phyloP scores from a whole-genome alignment of 1,140 invertebrate genomes.

The Drosophila sulfurigaster region DNA sequence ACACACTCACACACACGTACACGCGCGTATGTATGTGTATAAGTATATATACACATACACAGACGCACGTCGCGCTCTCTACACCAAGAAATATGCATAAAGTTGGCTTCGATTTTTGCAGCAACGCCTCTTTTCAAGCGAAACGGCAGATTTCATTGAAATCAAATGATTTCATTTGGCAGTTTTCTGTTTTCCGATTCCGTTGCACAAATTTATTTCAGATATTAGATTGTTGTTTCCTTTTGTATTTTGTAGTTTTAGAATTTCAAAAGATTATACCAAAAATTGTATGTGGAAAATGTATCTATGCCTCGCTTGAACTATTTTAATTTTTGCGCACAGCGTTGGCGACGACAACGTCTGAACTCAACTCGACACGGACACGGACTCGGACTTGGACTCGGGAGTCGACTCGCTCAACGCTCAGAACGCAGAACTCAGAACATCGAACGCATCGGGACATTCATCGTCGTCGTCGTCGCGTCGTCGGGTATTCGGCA shows the following conservation, averaged over 20 bases:
- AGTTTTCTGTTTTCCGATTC: constrained; percentile 10
- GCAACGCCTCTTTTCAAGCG: constrained; percentile 60
- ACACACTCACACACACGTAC: neutral
- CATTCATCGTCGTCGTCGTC: no score
- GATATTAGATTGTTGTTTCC: constrained; percentile 4
- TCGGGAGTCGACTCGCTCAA: constrained; percentile 40
- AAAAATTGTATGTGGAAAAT: constrained; percentile 67
- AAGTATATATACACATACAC: constrained; percentile 19
- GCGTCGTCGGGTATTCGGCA: constrained; percentile 27
- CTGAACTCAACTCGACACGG: constrained; percentile 77
- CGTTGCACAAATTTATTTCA: constrained; percentile 20
- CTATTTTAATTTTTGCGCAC: constrained; percentile 64
- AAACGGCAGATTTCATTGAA: constrained; percentile 40
- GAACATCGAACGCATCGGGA: constrained; percentile 26
- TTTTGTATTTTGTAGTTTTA: constrained; percentile 13
- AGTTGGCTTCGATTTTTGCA: constrained; percentile 61
- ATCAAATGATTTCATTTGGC: constrained; percentile 13
- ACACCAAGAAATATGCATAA: constrained; percentile 66
- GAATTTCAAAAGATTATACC: constrained; percentile 44
- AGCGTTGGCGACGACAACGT: constrained; percentile 67
- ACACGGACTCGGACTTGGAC: constrained; percentile 63
- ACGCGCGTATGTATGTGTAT: constrained; percentile 15
- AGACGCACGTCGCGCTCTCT: constrained; percentile 53
- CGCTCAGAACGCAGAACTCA: constrained; percentile 4
- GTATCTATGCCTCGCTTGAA: constrained; percentile 73